Percentiles rank a stretch among this genome's conserved stretches.
phyloP scores from a whole-genome alignment of 1,140 invertebrate genomes.

The Pseudomyrmex pallidus region DNA sequence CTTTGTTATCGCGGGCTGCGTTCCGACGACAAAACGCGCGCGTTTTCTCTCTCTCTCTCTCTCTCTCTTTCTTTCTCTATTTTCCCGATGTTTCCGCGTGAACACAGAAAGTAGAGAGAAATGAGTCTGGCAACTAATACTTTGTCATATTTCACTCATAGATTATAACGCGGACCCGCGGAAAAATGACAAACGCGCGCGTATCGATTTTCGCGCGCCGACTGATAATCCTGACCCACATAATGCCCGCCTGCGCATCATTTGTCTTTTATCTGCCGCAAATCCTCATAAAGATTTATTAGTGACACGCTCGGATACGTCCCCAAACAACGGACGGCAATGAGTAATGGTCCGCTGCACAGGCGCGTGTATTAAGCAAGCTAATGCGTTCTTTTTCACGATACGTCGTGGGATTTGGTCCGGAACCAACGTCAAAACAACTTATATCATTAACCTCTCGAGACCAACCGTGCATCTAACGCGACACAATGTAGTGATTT shows the following conservation, averaged over 20 bases:
- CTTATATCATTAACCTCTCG: conserved; percentile 46
- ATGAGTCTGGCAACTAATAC: conserved; percentile 40
- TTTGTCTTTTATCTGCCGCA: conserved; percentile 59
- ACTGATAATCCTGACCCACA: conserved; percentile 58
- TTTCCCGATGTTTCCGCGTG: too few species aligned
- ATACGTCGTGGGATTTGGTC: conserved; percentile 13
- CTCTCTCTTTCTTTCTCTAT: too few species aligned
- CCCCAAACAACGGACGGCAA: conserved; percentile 32
- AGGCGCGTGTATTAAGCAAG: conserved; percentile 29
- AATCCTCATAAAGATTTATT: conserved; percentile 62
- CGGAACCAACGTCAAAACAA: conserved; percentile 33
- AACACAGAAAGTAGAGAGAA: not conserved
- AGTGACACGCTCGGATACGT: conserved; percentile 43
- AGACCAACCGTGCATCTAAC: conserved; percentile 13
- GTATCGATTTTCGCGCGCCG: conserved; percentile 47
- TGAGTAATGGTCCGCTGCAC: conserved; percentile 42
- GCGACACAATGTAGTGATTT: not conserved
- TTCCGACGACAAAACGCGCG: not conserved
- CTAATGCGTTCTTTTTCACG: conserved; percentile 50
- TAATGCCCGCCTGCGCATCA: conserved; percentile 36
- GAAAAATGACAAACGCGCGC: conserved; percentile 54
- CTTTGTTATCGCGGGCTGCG: conserved; percentile 33
- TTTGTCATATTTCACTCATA: conserved; percentile 52
- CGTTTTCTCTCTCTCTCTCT: too few species aligned
- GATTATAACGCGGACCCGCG: conserved; percentile 23